Evolutionary conservation across 2,113 vertebrate genomes (phyloP).

Genomic region (Aegithalos caudatus): DNA sequence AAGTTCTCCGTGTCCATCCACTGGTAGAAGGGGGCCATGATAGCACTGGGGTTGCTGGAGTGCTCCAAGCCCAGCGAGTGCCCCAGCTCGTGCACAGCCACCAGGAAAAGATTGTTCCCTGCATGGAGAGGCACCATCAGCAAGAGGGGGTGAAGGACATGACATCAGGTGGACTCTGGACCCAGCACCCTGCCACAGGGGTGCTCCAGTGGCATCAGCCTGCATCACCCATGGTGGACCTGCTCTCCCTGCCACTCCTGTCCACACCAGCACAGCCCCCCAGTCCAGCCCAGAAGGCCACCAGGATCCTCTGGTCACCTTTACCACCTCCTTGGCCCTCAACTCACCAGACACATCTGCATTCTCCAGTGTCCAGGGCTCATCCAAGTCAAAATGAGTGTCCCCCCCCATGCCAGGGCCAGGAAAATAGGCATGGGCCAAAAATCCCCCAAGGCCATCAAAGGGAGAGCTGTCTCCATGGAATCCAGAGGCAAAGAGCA

Average conservation of each 20-base stretch:
- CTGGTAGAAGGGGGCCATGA: conserved; percentile 97
- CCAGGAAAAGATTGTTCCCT: conserved; percentile 95
- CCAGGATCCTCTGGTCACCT: not conserved
- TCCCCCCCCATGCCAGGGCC: conserved; percentile 93
- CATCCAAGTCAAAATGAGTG: conserved; percentile 91
- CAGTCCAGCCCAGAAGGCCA: not conserved
- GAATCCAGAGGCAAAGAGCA: conserved; percentile 94
- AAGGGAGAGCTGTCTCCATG: conserved; percentile 97
- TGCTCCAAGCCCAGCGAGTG: conserved; percentile 94
- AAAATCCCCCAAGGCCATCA: conserved; percentile 89
- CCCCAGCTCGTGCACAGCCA: conserved; percentile 92
- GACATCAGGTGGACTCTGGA: fast-evolving
- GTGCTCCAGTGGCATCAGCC: not conserved
- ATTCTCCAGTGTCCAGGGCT: conserved; percentile 92
- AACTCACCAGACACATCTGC: conserved; percentile 81
- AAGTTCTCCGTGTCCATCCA: conserved; percentile 92
- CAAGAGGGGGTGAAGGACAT: fast-evolving
- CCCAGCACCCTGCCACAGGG: not conserved
- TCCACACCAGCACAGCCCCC: not conserved
- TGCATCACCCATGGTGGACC: not conserved
- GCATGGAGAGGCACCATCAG: not conserved
- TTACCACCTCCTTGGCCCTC: not conserved
- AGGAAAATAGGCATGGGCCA: conserved; percentile 95
- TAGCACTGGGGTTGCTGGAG: conserved; percentile 86
- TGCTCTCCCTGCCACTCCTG: not conserved